A percentile compares a stretch with the other conserved stretches of the same genome.
Evolutionary conservation across 2,113 vertebrate species (phyloP).

Genomic region (Grammomys surdaster): DNA sequence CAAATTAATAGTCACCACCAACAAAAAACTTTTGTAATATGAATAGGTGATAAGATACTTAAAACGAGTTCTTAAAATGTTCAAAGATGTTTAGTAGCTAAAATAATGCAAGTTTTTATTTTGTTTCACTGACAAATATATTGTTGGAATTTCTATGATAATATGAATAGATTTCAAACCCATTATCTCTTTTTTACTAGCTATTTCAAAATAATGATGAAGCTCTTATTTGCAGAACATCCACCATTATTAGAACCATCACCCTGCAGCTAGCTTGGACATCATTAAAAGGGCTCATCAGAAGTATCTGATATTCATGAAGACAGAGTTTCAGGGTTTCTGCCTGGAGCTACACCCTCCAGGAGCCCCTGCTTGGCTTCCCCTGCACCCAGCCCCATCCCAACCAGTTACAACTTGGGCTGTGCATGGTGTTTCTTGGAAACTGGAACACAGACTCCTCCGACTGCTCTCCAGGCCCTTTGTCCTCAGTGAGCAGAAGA

Average conservation of each 20-base stretch:
- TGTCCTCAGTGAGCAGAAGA: conserved; percentile 91
- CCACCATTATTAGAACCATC: conserved; percentile 78
- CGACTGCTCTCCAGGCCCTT: conserved; percentile 89
- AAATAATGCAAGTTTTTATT: conserved; percentile 57
- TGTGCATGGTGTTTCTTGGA: conserved; percentile 91
- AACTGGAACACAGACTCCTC: conserved; percentile 94
- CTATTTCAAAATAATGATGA: conserved; percentile 78
- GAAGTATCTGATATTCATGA: conserved; percentile 73
- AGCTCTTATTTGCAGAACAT: conserved; percentile 82
- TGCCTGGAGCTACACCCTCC: conserved; percentile 67
- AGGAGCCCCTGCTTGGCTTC: conserved; percentile 65
- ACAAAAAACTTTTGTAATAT: conserved; percentile 27
- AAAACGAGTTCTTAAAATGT: conserved; percentile 55
- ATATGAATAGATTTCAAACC: conserved; percentile 70
- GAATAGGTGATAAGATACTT: conserved; percentile 53
- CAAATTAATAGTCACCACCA: conserved; percentile 49
- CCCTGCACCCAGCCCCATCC: conserved; percentile 22
- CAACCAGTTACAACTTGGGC: conserved; percentile 86
- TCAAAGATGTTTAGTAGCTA: conserved; percentile 53
- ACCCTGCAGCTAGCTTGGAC: conserved; percentile 76
- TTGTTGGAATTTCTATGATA: conserved; percentile 57
- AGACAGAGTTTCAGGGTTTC: conserved; percentile 75
- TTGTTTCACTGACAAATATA: conserved; percentile 60
- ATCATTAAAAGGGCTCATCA: conserved; percentile 75
- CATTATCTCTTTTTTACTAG: conserved; percentile 51